Evolutionary conservation across 1,140 invertebrate genomes (phyloP), one percentile per base, ranked within the genome.

Genomic region (Dendrolimus kikuchii): DNA sequence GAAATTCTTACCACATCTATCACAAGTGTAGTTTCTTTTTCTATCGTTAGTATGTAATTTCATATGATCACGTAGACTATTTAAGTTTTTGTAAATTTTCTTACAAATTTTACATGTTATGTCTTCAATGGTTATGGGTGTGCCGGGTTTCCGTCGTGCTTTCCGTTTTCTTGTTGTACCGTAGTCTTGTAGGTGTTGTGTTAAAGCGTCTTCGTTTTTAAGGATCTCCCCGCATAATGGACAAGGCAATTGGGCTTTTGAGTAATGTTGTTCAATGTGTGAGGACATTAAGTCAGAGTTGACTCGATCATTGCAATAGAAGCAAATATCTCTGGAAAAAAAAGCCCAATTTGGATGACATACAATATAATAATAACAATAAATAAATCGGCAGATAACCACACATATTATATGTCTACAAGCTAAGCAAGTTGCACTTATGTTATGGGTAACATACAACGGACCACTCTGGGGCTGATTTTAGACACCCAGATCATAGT

Each of bases 1-100:
- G 46, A 84, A 84, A 43, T 72, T 64, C 54, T 84, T 84, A 0
- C 81, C 79, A 51, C 81, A 84, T 40, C 74, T 64, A 5, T 84
- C 79, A 57, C 81, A 84, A 1, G 71, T 82, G 46, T 81, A 74
- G 36, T 84, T 66, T 6, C 74, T 59, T 62, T 77, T 76, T 5
- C 80, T 59, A 0, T 84, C 74, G 8, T 51, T 57, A 5, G 67
- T 75, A 37, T 77, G 81, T n/a, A 68, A 53, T 51, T 76, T 65
- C 46, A 73, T 59, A 49, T 84, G 81, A 6, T 74, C 71, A 7
- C 68, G 53, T 7, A 80, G 51, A 42, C 73, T 79, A 37, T 79
- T 77, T 9, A 70, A 73, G 9, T 69, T 71, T 53, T 80, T 84
- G n/a, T 77, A 84, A 0, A 71, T 62, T 37, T 84, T 84, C 23